phyloP scores from a whole-genome alignment of 2,113 vertebrate genomes.

The Syngnathus typhle region DNA sequence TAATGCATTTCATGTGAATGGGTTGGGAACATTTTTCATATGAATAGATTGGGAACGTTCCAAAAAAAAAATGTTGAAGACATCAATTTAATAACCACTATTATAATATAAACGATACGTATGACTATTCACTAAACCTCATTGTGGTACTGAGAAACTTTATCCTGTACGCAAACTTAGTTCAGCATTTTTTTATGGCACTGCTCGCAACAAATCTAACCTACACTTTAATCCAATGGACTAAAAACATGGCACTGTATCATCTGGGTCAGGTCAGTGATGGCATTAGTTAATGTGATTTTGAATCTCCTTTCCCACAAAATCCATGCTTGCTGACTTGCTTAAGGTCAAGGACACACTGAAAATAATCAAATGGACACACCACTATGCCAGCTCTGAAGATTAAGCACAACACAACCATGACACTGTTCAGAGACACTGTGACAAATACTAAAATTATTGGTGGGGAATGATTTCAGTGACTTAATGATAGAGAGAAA shows the following conservation, averaged over 20 bases:
- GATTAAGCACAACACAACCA: constrained; percentile 12
- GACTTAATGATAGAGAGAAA: constrained; percentile 13
- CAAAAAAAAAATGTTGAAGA: too few species aligned
- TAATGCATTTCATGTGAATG: too few species aligned
- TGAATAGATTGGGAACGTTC: too few species aligned
- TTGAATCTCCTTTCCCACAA: background rate
- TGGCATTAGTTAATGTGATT: background rate
- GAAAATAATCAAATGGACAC: constrained; percentile 14
- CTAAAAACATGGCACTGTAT: background rate
- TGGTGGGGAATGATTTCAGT: background rate
- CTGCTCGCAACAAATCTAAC: too few species aligned
- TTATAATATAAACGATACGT: too few species aligned
- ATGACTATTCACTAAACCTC: too few species aligned
- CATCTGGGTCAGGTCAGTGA: background rate
- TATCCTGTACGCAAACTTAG: too few species aligned
- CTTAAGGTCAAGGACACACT: constrained; percentile 4
- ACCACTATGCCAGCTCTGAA: constrained; percentile 9
- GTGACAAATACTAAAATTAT: constrained; percentile 6
- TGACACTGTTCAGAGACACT: constrained; percentile 35
- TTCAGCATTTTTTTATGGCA: too few species aligned
- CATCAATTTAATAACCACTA: too few species aligned
- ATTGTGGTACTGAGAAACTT: too few species aligned
- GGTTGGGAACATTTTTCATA: too few species aligned
- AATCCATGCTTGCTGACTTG: constrained; percentile 6
- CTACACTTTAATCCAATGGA: background rate